Conservation (phyloP, 1,140 invertebrate genomes). For the Brachystomella parvula region DNA sequence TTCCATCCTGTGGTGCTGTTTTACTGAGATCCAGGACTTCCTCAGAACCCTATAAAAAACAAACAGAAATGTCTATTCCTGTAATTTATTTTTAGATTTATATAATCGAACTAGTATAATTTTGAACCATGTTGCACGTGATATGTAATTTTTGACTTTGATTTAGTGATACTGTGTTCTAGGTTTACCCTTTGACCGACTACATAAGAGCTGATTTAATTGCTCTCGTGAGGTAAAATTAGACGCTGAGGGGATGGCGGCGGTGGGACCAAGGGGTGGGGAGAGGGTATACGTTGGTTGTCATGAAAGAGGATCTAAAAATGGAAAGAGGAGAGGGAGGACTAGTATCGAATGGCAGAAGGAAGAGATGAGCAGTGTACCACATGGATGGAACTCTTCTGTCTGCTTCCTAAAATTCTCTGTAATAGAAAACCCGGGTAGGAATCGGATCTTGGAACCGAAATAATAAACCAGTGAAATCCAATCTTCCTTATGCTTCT, state of each 20-base stretch:
- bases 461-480: slow-evolving; percentile 27
- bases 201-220: too few relatives aligned
- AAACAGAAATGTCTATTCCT: too few relatives aligned
- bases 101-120: too few relatives aligned
- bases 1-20: too few relatives aligned
- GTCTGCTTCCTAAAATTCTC: neutral
- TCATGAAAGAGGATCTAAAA: slow-evolving; percentile 22
- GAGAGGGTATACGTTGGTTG: neutral
- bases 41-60: too few relatives aligned
- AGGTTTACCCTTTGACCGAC: too few relatives aligned
- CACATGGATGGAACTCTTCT: slow-evolving; percentile 8
- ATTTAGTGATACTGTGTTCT: too few relatives aligned
- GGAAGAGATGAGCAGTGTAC: neutral
- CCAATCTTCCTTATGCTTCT: slow-evolving; percentile 11
- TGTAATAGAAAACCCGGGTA: slow-evolving; percentile 26
- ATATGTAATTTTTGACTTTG: too few relatives aligned
- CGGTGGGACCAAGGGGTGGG: neutral
- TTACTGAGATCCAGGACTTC: too few relatives aligned
- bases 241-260: neutral
- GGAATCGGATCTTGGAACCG: slow-evolving; percentile 23
- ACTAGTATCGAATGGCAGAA: slow-evolving; percentile 18
- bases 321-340: slow-evolving; percentile 26
- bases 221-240: neutral
- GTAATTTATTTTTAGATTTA: too few relatives aligned
- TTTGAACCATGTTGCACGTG: too few relatives aligned